Evolutionary conservation across 2,888 invertebrate species (phyloP).

Genomic region (Philhelius pedissequus): DNA sequence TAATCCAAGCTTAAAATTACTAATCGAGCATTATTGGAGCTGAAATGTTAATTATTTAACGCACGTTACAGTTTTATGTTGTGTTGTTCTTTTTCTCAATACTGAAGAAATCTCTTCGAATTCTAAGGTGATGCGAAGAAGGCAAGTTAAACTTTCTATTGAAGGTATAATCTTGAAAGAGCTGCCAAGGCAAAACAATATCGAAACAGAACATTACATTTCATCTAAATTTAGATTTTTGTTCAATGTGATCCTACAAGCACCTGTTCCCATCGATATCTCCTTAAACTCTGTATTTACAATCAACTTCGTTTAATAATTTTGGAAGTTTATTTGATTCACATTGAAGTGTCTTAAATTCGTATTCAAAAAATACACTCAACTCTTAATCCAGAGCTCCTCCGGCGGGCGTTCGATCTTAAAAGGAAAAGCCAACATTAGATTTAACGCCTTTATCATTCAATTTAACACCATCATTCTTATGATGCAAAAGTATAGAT

Average conservation of each 20-base stretch:
- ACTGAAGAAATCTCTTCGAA: too few relatives aligned
- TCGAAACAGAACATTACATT: too few relatives aligned
- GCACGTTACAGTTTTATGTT: too few relatives aligned
- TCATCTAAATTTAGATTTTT: not conserved
- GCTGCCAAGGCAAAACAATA: too few relatives aligned
- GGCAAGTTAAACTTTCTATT: too few relatives aligned
- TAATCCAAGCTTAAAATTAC: too few relatives aligned
- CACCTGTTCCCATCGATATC: not conserved
- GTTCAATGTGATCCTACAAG: not conserved
- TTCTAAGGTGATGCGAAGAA: too few relatives aligned
- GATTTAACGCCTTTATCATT: slow-evolving; percentile 19
- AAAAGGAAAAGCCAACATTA: slow-evolving; percentile 21
- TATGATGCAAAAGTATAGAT: not conserved
- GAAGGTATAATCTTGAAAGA: too few relatives aligned
- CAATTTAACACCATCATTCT: slow-evolving; percentile 11
- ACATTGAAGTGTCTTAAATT: not conserved
- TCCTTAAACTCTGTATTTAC: not conserved
- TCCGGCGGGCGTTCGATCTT: not conserved
- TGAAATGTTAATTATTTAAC: too few relatives aligned
- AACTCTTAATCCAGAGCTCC: not conserved
- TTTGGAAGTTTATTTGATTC: not conserved
- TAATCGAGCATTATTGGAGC: too few relatives aligned
- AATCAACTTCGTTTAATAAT: slow-evolving; percentile 3
- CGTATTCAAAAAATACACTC: not conserved
- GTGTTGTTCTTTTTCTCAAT: too few relatives aligned